Percentiles rank a stretch among this genome's conserved stretches.
Conservation (phyloP, 2,113 vertebrate species). For the Ailurus styani region DNA sequence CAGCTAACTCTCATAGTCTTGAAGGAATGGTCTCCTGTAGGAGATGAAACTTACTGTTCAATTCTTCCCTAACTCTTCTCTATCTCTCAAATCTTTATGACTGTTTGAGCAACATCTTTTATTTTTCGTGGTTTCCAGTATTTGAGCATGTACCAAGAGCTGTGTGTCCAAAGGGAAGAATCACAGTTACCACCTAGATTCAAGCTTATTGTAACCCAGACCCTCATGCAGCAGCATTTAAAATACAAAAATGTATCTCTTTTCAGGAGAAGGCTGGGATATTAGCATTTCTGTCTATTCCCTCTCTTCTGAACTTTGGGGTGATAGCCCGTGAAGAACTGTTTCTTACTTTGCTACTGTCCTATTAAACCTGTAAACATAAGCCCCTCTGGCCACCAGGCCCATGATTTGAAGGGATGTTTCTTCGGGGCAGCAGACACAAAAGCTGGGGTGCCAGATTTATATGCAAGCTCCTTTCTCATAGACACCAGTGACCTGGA, state of each 20-base stretch:
- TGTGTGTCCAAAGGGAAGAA: not conserved
- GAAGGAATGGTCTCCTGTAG: not conserved
- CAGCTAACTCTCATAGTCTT: not conserved
- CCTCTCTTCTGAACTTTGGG: not conserved
- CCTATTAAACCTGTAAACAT: not conserved
- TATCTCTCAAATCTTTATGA: not conserved
- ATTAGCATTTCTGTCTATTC: not conserved
- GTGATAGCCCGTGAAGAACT: not conserved
- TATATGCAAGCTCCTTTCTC: not conserved
- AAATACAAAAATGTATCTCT: not conserved
- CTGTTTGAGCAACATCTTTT: not conserved
- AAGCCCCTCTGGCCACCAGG: not conserved
- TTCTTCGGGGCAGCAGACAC: not conserved
- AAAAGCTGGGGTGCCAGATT: not conserved
- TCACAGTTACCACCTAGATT: not conserved
- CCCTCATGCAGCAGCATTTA: not conserved
- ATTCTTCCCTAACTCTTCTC: not conserved
- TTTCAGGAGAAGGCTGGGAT: not conserved
- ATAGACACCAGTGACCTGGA: not conserved
- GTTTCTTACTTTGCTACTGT: not conserved
- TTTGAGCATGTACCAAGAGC: not conserved
- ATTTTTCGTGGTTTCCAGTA: not conserved
- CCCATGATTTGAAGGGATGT: not conserved
- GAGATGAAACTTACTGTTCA: not conserved
- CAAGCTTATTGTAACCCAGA: not conserved